Conservation (phyloP, 2,797 vertebrate species). For the Adrianichthys oophorus region DNA sequence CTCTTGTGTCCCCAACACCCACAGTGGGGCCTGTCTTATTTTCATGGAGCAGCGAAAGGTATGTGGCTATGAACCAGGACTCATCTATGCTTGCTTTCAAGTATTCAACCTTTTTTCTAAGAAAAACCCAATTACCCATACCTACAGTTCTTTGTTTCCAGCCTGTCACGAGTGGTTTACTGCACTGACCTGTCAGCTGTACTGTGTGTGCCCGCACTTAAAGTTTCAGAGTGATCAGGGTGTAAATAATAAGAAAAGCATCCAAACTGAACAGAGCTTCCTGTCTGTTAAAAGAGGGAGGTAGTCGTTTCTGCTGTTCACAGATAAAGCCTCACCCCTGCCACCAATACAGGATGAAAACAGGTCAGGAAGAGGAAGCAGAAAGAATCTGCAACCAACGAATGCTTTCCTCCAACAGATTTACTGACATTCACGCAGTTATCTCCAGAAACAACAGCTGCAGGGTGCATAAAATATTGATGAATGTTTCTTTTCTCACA, state of each 20-base stretch:
- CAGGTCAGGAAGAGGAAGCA: conserved; percentile 69
- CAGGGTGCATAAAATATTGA: background rate
- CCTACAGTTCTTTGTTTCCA: too few species aligned
- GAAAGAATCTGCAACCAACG: conserved; percentile 25
- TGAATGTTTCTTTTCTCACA: conserved; percentile 1
- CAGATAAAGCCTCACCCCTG: conserved; percentile 68
- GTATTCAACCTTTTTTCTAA: background rate
- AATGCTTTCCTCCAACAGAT: conserved; percentile 9
- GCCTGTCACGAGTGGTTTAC: conserved; percentile 5
- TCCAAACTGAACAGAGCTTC: conserved; percentile 45
- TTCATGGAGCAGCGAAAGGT: conserved; percentile 72
- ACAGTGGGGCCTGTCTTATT: conserved; percentile 58
- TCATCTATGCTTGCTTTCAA: background rate
- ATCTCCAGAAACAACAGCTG: conserved; percentile 3
- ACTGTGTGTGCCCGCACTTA: too few species aligned
- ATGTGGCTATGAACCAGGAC: conserved; percentile 61
- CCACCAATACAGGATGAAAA: conserved; percentile 40
- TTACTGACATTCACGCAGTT: conserved; percentile 11
- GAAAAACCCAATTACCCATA: too few species aligned
- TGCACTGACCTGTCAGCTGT: background rate
- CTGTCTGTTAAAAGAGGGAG: conserved; percentile 43
- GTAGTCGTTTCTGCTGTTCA: conserved; percentile 45
- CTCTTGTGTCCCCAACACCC: conserved; percentile 69
- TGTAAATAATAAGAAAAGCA: too few species aligned
- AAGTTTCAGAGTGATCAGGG: too few species aligned